Base-by-base conservation (phyloP, 2,888 invertebrate genomes). In the Drosophila meridiana region DNA sequence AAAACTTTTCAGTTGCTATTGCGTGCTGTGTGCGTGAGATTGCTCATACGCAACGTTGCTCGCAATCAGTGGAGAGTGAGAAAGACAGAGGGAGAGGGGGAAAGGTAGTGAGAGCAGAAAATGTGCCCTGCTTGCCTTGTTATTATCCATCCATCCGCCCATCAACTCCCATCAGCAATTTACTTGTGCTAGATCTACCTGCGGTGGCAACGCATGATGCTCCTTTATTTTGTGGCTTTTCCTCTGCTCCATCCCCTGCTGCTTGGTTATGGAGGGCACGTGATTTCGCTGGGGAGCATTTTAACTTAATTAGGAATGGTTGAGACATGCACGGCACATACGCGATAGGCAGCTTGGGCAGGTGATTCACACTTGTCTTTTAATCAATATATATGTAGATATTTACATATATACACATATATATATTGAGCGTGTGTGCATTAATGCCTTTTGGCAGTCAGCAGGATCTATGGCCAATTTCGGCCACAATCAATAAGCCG, bases 301-400 rank as follows among this genome's bases (percentile, higher is more conserved):
- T 90, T 89, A 89, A 89, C 82, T 90, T 82, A 90, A 90, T 90
- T 90, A 88, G 83, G 75, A 89, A 67, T 73, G 71, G 74, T 72
- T 86, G 62, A 71, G 72, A 71, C 77, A 74, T 78, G 76, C 70
- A 53, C 55, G 60, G 2, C 36, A 56, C 43, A 53, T 30, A 56
- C 55, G 30, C 42, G 43, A 13, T 30, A 47, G 43, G 13, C 32
- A 48, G 47, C 9, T 20, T 48, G 38, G 28, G 11, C 26, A 57
- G 59, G 64, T 70, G 67, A 74, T 64, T 59, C 58, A 59, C 66
- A 56, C 56, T 59, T 34, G 45, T n/a, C 32, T 56, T 67, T 63
- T 45, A 61, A 60, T 68, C 66, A 76, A 76, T 66, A 76, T 78
- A 64, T 69, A 72, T 66, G 70, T 75, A 55, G 62, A 72, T 72